phyloP scores from a whole-genome alignment of 1,140 invertebrate genomes.

The Lordiphosa collinella region DNA sequence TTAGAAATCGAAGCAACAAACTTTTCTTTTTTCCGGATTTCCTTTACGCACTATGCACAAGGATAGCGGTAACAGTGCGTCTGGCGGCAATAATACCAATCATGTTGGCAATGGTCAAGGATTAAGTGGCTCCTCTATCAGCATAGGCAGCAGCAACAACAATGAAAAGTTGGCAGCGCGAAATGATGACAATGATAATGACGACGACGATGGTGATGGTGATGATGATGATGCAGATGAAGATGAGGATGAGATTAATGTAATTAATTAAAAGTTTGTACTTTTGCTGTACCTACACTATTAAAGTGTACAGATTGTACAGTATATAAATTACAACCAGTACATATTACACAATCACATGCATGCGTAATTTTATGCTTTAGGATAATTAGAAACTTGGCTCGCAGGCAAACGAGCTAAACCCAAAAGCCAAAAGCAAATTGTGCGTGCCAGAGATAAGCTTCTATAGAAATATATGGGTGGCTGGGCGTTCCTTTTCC shows the following conservation, averaged over 20 bases:
- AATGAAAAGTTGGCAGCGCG: slow-evolving; percentile 39
- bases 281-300: slow-evolving; percentile 10
- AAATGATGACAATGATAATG: slow-evolving; percentile 32
- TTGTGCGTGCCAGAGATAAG: slow-evolving; percentile 52
- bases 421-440: slow-evolving; percentile 41
- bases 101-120: slow-evolving; percentile 49
- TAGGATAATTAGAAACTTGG: slow-evolving; percentile 51
- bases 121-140: slow-evolving; percentile 30
- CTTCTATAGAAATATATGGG: slow-evolving; percentile 6
- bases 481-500: neutral
- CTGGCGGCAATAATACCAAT: slow-evolving; percentile 32
- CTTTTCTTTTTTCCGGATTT: slow-evolving; percentile 15
- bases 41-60: slow-evolving; percentile 46
- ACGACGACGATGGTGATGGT: slow-evolving; percentile 29
- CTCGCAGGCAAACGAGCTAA: slow-evolving; percentile 6
- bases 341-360: slow-evolving; percentile 14
- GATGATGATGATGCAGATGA: slow-evolving; percentile 25
- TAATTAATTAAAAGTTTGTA: too few relatives aligned
- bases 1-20: slow-evolving; percentile 14
- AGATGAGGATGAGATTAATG: slow-evolving; percentile 43
- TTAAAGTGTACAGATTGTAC: slow-evolving; percentile 29
- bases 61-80: slow-evolving; percentile 33
- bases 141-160: slow-evolving; percentile 30
- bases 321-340: slow-evolving; percentile 29
- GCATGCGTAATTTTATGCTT: slow-evolving; percentile 49